These are phyloP conservation scores for Ashinkailepas kermadecensis DNA, from an alignment of 2,888 invertebrate species.

Conservation along the genomic window DNA sequence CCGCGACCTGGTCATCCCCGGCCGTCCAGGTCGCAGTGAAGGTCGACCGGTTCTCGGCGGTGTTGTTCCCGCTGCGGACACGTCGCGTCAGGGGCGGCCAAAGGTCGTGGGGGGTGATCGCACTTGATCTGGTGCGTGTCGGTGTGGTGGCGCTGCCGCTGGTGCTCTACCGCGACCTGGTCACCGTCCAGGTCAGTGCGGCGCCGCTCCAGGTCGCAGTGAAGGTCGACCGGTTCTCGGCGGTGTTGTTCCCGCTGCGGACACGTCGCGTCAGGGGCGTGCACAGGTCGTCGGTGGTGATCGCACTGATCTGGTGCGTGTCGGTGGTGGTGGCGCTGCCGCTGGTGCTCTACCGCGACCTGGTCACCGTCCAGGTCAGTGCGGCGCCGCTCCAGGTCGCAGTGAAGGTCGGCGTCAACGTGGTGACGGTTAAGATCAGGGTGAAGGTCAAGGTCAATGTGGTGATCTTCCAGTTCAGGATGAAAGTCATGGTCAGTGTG, in stretches of 20 bases:
- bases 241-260: slow-evolving; percentile 45
- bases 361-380: slow-evolving; percentile 36
- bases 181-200: slow-evolving; percentile 35
- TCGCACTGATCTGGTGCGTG: slow-evolving; percentile 43
- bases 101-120: slow-evolving; percentile 44
- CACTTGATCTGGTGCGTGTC: slow-evolving; percentile 43
- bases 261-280: neutral
- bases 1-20: slow-evolving; percentile 37
- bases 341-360: slow-evolving; percentile 41
- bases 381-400: too few relatives aligned
- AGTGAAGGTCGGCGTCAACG: too few relatives aligned
- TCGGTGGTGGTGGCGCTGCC: slow-evolving; percentile 42
- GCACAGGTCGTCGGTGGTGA: slow-evolving; percentile 44
- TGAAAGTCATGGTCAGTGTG: neutral
- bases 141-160: slow-evolving; percentile 42
- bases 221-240: slow-evolving; percentile 42
- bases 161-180: slow-evolving; percentile 40
- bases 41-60: slow-evolving; percentile 41
- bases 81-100: slow-evolving; percentile 32
- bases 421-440: neutral
- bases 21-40: too few relatives aligned
- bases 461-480: neutral
- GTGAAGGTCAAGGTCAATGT: neutral
- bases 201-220: too few relatives aligned
- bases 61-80: slow-evolving; percentile 43